Base-by-base conservation (phyloP, 1,140 invertebrate genomes). In the Calosoma granatense region DNA sequence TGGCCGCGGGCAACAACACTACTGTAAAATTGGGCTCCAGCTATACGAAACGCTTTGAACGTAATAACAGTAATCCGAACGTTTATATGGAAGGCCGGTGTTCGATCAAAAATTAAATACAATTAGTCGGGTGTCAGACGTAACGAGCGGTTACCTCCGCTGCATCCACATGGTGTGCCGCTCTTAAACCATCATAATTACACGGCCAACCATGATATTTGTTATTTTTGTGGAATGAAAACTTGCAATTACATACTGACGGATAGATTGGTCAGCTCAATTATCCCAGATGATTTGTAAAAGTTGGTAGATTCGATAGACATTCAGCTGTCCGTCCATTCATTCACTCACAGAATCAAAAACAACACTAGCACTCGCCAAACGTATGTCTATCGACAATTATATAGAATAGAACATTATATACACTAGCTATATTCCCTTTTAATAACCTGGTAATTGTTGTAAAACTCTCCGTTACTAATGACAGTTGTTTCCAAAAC, bases 211-310 rank as follows among this genome's bases (percentile, higher is more conserved):
- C 9, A 47, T 47, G 41, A 47, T 47, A 47, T 47, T 47, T 47
- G 41, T 47, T 47, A 47, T 47, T 47, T 47, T 47, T 47, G 41
- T 47, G 41, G 41, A 47, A 47, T 47, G 41, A 47, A 47, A 47
- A 47, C 41, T 47, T 47, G 41, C 41, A 47, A 47, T 47, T 47
- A 47, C 15, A 47, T 17, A 47, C 41, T 47, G 41, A 47, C 41
- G 41, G 41, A 47, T 47, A 12, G 41, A 47, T 47, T 47, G 41
- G 6, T 47, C 15, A 17, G 6, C n/a, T 47, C 41, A 47, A 47
- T 47, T 47, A 47, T 47, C 41, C 3, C 9, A 17, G 15, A 47
- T 47, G 41, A 47, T 47, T 47, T 47, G 41, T 47, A 47, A 47
- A 47, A 47, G 6, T 30, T 30, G n/a, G n/a, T n/a, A n/a, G n/a